Evolutionary conservation across 2,113 vertebrate species (phyloP).

Genomic region (Corydoras maculifer): DNA sequence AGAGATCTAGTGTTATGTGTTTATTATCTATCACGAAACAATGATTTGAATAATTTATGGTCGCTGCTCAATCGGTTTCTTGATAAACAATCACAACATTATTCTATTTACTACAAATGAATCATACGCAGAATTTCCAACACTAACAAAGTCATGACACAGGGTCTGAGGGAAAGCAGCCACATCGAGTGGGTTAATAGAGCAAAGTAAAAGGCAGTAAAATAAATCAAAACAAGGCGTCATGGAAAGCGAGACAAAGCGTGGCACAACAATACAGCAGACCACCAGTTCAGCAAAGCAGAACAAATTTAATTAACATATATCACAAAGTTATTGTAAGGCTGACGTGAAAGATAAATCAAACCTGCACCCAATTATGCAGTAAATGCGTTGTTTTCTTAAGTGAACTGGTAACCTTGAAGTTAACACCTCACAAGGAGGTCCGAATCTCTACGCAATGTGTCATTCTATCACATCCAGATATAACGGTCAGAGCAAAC

Average conservation of each 20-base stretch:
- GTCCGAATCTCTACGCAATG: too few relatives aligned
- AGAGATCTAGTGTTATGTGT: too few relatives aligned
- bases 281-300: background rate
- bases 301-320: background rate
- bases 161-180: background rate
- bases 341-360: too few relatives aligned
- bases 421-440: too few relatives aligned
- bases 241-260: background rate
- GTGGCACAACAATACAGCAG: background rate
- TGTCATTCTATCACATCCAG: too few relatives aligned
- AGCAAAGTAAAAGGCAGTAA: background rate
- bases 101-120: background rate
- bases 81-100: background rate
- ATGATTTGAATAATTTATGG: too few relatives aligned
- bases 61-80: too few relatives aligned
- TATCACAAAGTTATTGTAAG: background rate
- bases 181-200: conserved; percentile 1
- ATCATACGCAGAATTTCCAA: background rate
- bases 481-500: too few relatives aligned
- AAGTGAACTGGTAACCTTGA: too few relatives aligned
- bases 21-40: too few relatives aligned
- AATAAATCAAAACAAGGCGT: background rate
- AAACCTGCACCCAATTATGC: too few relatives aligned
- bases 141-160: background rate
- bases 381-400: too few relatives aligned